These are phyloP conservation scores for Lordiphosa mommai DNA, from an alignment of 1,140 invertebrate genomes.

Conservation along the genomic window DNA sequence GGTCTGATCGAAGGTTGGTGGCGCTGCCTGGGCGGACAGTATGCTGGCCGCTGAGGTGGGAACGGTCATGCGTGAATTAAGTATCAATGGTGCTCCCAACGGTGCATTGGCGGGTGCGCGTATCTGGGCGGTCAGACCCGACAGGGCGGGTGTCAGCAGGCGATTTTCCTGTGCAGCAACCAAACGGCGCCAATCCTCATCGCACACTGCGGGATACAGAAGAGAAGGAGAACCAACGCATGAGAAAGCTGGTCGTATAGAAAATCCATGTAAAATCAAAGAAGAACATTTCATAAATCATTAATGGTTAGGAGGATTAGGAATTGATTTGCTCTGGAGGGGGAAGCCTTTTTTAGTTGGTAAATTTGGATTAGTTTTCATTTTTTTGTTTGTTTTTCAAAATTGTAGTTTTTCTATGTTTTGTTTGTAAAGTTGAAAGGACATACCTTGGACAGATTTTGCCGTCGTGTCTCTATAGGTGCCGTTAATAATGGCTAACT, in stretches of 20 bases:
- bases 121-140: conserved; percentile 83
- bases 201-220: conserved; percentile 83
- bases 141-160: conserved; percentile 84
- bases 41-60: conserved; percentile 88
- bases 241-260: conserved; percentile 70
- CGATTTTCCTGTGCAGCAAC: conserved; percentile 87
- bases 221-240: conserved; percentile 76
- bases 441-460: conserved; percentile 86
- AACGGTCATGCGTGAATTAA: conserved; percentile 91
- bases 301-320: conserved; percentile 37
- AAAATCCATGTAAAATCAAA: conserved; percentile 60
- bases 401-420: not conserved
- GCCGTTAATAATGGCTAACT: conserved; percentile 99
- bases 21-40: conserved; percentile 87
- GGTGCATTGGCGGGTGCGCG: conserved; percentile 85
- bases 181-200: conserved; percentile 88
- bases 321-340: not conserved
- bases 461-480: conserved; percentile 98
- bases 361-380: conserved; percentile 28
- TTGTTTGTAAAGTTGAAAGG: conserved; percentile 13
- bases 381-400: not conserved
- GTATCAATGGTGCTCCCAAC: conserved; percentile 91
- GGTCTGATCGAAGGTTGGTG: conserved; percentile 84
- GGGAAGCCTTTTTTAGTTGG: conserved; percentile 4
- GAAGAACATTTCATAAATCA: conserved; percentile 36